Evolutionary conservation across 2,888 invertebrate species (phyloP).

Genomic region (Furcula furcula): DNA sequence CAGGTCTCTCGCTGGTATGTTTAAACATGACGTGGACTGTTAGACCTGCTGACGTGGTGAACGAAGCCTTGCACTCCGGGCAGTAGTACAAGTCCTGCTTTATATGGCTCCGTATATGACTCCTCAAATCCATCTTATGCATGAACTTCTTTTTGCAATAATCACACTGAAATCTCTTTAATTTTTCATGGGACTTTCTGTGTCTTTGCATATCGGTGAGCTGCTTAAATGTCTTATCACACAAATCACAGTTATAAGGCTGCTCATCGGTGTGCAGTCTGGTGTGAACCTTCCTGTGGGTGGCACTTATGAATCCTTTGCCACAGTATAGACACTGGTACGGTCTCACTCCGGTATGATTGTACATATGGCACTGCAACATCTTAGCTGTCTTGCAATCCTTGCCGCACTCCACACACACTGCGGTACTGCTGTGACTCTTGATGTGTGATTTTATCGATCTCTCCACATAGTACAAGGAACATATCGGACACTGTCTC

Average conservation of each 20-base stretch:
- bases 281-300: constrained; percentile 17
- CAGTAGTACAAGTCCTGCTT: constrained; percentile 22
- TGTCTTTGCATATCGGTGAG: constrained; percentile 12
- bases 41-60: background rate
- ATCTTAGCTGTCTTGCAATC: background rate
- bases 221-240: constrained; percentile 15
- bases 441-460: constrained; percentile 5
- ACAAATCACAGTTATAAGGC: constrained; percentile 27
- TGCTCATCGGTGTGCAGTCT: constrained; percentile 27
- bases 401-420: constrained; percentile 18
- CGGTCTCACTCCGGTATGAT: constrained; percentile 34
- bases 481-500: constrained; percentile 13
- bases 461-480: background rate
- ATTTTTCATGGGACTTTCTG: constrained; percentile 11
- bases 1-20: constrained; percentile 13
- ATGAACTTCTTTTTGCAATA: constrained; percentile 27
- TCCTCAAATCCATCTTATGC: constrained; percentile 4
- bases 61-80: constrained; percentile 9
- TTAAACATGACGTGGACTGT: constrained; percentile 8
- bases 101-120: constrained; percentile 26
- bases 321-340: constrained; percentile 43
- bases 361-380: constrained; percentile 23
- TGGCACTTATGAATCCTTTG: constrained; percentile 15
- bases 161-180: constrained; percentile 22
- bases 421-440: constrained; percentile 1